Evolutionary conservation across 2,797 vertebrate species (phyloP).

Genomic region (Sebastes kiyomatsui): DNA sequence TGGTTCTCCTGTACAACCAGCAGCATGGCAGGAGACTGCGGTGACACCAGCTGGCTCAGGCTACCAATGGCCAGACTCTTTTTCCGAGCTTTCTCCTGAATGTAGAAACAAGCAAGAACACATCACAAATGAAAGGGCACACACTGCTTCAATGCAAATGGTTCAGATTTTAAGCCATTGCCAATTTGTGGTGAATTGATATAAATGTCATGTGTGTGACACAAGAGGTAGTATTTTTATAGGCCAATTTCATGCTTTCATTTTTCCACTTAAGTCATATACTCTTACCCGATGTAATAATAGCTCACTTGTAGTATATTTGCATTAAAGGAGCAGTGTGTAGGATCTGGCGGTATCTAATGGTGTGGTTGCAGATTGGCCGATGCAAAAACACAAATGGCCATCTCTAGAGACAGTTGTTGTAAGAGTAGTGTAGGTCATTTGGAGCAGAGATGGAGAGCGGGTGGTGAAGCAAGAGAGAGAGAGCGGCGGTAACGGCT

Average conservation of each 20-base stretch:
- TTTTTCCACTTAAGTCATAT: not conserved
- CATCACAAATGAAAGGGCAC: not conserved
- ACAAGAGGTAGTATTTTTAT: not conserved
- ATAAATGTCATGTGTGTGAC: not conserved
- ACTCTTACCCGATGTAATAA: not conserved
- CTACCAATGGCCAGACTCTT: conserved; percentile 50
- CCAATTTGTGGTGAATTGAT: not conserved
- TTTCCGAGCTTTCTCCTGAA: conserved; percentile 67
- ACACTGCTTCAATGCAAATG: not conserved
- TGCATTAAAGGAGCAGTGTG: not conserved
- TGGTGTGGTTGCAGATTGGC: too few relatives aligned
- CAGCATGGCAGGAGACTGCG: conserved; percentile 76
- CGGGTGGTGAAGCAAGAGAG: too few relatives aligned
- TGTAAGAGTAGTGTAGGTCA: too few relatives aligned
- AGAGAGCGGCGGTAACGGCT: too few relatives aligned
- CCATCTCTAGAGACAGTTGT: too few relatives aligned
- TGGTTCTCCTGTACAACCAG: conserved; percentile 72
- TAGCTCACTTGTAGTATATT: not conserved
- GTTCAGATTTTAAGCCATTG: not conserved
- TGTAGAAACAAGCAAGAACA: not conserved
- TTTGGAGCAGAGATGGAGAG: too few relatives aligned
- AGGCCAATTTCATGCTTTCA: not conserved
- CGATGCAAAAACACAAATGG: too few relatives aligned
- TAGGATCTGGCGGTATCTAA: too few relatives aligned
- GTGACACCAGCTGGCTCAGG: conserved; percentile 79